These are phyloP conservation scores for Stegostoma tigrinum DNA, from an alignment of 2,113 vertebrate species.

Conservation along the genomic window DNA sequence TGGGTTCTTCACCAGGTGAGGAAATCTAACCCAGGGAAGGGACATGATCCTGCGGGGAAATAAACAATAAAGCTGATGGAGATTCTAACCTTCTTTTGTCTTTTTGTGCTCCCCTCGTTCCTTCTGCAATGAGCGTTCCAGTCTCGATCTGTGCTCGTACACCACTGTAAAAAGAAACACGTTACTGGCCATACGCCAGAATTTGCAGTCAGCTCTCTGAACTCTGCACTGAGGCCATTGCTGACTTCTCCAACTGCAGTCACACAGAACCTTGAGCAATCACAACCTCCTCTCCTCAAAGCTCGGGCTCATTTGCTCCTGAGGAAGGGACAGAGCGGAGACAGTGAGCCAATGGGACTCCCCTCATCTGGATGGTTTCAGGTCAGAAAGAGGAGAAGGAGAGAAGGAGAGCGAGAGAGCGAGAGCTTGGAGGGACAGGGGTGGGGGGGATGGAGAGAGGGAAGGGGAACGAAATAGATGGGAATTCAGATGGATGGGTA, in stretches of 20 bases:
- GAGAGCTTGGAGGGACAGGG: rapidly evolving
- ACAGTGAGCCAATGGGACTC: not conserved
- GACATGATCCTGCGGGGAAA: not conserved
- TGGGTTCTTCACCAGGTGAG: not conserved
- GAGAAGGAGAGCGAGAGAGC: too few species aligned
- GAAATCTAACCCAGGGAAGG: too few species aligned
- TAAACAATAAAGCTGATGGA: not conserved
- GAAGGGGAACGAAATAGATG: too few species aligned
- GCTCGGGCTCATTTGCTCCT: not conserved
- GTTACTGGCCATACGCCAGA: not conserved
- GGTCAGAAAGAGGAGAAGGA: not conserved
- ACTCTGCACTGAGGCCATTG: not conserved
- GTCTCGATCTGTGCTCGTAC: conserved; percentile 59
- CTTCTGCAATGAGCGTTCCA: conserved; percentile 60
- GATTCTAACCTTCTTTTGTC: conserved; percentile 58
- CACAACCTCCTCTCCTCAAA: too few species aligned
- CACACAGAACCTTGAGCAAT: too few species aligned
- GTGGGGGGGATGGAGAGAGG: not conserved
- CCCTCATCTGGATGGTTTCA: too few species aligned
- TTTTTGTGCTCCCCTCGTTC: conserved; percentile 62
- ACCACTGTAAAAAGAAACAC: conserved; percentile 49
- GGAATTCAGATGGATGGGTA: not conserved
- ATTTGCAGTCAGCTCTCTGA: not conserved
- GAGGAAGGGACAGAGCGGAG: too few species aligned
- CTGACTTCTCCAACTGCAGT: not conserved